Conservation (phyloP, 2,797 vertebrate genomes). For the Phoxinus dragarum region DNA sequence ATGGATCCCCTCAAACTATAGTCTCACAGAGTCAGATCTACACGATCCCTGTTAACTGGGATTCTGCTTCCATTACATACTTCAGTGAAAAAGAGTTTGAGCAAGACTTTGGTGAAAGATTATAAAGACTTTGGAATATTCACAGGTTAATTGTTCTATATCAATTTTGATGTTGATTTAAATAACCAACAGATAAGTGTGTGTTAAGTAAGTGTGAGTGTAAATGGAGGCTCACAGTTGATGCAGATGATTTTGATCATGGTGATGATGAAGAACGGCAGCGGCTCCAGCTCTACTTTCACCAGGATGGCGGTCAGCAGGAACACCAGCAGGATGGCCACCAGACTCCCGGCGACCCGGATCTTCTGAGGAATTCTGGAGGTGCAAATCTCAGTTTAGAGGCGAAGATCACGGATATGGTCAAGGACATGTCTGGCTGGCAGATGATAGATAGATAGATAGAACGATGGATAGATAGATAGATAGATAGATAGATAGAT, state of each 20-base stretch:
- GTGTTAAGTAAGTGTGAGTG: accelerated
- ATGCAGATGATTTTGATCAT: constrained; percentile 91
- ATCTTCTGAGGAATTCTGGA: constrained; percentile 82
- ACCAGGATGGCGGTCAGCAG: constrained; percentile 83
- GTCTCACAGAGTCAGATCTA: too few relatives aligned
- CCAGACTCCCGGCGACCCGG: constrained; percentile 84
- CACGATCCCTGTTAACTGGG: too few relatives aligned
- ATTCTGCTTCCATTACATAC: too few relatives aligned
- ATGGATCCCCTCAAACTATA: too few relatives aligned
- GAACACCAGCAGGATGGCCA: constrained; percentile 85
- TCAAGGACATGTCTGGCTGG: too few relatives aligned
- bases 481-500: too few relatives aligned
- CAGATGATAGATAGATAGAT: too few relatives aligned
- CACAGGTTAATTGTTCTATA: neutral
- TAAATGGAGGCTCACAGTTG: constrained; percentile 82
- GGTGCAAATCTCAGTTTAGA: neutral
- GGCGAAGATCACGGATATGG: neutral
- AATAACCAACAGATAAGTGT: neutral
- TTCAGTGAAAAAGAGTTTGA: neutral
- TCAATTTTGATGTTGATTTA: neutral
- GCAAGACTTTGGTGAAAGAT: too few relatives aligned
- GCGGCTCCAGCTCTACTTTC: constrained; percentile 76
- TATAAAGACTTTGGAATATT: too few relatives aligned
- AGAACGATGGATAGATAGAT: too few relatives aligned
- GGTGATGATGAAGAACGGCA: constrained; percentile 86